phyloP scores from a whole-genome alignment of 2,797 vertebrate genomes.

The Onychomys arenicola region DNA sequence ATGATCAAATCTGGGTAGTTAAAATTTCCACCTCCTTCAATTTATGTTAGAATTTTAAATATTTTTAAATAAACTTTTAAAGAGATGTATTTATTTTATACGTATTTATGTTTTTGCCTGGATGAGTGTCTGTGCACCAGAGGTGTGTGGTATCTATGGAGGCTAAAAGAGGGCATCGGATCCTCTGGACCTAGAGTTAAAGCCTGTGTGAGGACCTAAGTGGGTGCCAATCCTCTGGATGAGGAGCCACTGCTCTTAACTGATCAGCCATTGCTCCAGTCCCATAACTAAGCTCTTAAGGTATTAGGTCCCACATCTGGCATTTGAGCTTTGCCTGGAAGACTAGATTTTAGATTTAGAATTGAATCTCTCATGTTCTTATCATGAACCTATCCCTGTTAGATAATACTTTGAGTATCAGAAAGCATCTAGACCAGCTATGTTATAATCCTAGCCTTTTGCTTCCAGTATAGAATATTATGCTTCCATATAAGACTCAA shows the following conservation, averaged over 20 bases:
- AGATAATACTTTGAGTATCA: not conserved
- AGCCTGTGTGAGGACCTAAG: too few species aligned
- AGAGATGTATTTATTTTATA: not conserved
- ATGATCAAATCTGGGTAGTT: not conserved
- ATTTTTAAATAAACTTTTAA: not conserved
- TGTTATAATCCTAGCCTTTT: not conserved
- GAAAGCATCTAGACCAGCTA: not conserved
- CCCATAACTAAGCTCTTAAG: constrained; percentile 33
- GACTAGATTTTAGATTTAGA: constrained; percentile 9
- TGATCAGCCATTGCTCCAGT: not conserved
- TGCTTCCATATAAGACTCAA: not conserved
- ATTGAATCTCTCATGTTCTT: constrained; percentile 17
- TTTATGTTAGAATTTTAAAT: constrained; percentile 51
- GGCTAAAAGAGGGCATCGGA: not conserved
- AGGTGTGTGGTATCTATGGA: not conserved
- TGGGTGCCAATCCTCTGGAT: not conserved
- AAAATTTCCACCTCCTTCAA: not conserved
- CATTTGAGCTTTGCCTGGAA: constrained; percentile 6
- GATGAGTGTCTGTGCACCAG: not conserved
- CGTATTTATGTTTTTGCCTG: not conserved
- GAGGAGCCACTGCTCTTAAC: not conserved
- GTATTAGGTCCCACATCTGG: not conserved
- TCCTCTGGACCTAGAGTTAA: not conserved
- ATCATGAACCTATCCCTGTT: not conserved
- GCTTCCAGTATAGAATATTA: not conserved